Evolutionary conservation across 2,113 vertebrate genomes (phyloP), one percentile per base, ranked within the genome.

Genomic region (Craseonycteris thonglongyai): DNA sequence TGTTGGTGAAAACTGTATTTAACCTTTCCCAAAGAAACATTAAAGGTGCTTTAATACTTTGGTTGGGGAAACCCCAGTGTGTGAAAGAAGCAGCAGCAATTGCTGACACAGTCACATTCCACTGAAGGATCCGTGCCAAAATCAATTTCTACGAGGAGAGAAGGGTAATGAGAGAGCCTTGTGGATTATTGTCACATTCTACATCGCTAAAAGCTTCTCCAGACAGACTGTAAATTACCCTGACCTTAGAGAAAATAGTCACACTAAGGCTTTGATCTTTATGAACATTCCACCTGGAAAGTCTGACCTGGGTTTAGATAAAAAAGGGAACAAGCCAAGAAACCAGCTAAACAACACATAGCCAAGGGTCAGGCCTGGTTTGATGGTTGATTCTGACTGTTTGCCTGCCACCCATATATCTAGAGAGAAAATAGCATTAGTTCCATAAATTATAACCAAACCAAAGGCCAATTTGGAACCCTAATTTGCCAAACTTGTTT

Each of bases 111-210:
- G 61, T 40, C 59, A 49, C 69, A 97, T 98, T 92, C 66, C 49
- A 92, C 88, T 87, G 75, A 93, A 96, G 94, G 79, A 98, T 94
- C 75, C 0, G 2, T 88, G 96, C 96, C 96, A 97, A 84, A 96
- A 97, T 97, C 97, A 80, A 96, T 97, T 95, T 95, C 97, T 97
- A 95, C 91, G 96, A 96, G 95, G 81, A 95, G 35, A 8, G 26
- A n/a, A 89, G 51, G 86, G 79, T 91, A 33, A 10, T 91, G 78
- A 88, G 87, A 96, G 88, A 24, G 33, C 71, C 6, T 85, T 92
- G 86, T 91, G 76, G 71, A 93, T 97, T 97, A 88, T 0, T 3
- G 65, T 80, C 93, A 94, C 96, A 61, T 80, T 80, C 90, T 22
- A 30, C 54, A 22, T 94, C 97, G 97, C 91, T 95, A 88, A 96